Evolutionary conservation across 2,113 vertebrate species (phyloP).

Genomic region (Alectura lathami): DNA sequence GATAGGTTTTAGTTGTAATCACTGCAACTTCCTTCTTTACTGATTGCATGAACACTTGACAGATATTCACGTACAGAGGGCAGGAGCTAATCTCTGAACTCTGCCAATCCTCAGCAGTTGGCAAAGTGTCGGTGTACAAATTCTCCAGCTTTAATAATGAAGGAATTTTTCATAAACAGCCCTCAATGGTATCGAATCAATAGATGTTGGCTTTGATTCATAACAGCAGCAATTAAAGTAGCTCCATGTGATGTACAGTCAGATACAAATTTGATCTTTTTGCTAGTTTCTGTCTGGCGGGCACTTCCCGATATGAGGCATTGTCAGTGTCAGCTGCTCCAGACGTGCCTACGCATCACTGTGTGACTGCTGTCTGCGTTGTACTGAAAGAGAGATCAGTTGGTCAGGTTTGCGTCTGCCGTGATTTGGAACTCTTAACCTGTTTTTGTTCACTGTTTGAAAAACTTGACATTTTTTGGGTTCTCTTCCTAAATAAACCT

Average conservation of each 20-base stretch:
- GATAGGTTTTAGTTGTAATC: background rate
- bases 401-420: background rate
- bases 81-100: background rate
- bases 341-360: background rate
- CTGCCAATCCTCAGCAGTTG: background rate
- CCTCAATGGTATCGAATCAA: background rate
- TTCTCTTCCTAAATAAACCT: background rate
- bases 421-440: background rate
- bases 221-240: background rate
- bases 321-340: background rate
- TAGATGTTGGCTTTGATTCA: background rate
- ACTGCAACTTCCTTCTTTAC: background rate
- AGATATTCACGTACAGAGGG: constrained; percentile 22
- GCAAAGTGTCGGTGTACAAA: background rate
- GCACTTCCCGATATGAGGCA: background rate
- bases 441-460: background rate
- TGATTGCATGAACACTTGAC: background rate
- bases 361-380: background rate
- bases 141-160: background rate
- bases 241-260: background rate
- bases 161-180: background rate
- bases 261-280: background rate
- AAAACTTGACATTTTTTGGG: background rate
- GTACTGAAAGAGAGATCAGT: background rate
- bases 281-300: background rate